phyloP scores from a whole-genome alignment of 2,797 vertebrate genomes.

The Myotis myotis region DNA sequence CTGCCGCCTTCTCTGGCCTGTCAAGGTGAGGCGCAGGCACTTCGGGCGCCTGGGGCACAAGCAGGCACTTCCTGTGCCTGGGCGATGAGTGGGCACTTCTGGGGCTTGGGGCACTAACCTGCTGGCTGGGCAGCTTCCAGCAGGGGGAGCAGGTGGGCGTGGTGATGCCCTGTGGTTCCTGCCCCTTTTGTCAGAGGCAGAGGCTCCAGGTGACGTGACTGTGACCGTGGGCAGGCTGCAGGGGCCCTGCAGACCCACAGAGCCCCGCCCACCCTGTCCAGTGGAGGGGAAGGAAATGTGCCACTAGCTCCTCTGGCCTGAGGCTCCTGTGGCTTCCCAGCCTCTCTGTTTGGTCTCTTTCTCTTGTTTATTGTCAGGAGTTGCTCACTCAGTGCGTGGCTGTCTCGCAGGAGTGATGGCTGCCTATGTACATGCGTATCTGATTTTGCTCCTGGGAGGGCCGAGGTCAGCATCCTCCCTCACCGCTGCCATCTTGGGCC shows the following conservation, averaged over 20 bases:
- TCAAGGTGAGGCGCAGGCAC: neutral
- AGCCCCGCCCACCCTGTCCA: neutral
- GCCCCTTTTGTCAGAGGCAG: neutral
- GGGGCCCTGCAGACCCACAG: neutral
- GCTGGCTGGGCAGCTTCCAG: neutral
- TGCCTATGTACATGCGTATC: neutral
- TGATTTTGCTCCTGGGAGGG: neutral
- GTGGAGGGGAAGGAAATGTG: neutral
- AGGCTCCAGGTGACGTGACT: neutral
- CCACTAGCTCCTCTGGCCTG: neutral
- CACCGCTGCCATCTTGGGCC: neutral
- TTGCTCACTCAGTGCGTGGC: neutral
- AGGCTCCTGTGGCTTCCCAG: neutral
- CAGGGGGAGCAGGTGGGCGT: neutral
- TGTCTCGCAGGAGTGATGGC: neutral
- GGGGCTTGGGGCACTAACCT: neutral
- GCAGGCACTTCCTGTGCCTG: no score
- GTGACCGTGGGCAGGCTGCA: neutral
- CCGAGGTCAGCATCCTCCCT: no score
- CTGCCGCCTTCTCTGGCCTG: neutral
- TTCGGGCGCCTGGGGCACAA: neutral
- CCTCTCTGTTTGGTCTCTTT: neutral
- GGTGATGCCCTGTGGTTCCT: neutral
- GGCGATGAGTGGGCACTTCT: neutral
- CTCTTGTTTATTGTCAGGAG: neutral